phyloP scores from a whole-genome alignment of 2,113 vertebrate genomes.

The Phalacrocorax aristotelis region DNA sequence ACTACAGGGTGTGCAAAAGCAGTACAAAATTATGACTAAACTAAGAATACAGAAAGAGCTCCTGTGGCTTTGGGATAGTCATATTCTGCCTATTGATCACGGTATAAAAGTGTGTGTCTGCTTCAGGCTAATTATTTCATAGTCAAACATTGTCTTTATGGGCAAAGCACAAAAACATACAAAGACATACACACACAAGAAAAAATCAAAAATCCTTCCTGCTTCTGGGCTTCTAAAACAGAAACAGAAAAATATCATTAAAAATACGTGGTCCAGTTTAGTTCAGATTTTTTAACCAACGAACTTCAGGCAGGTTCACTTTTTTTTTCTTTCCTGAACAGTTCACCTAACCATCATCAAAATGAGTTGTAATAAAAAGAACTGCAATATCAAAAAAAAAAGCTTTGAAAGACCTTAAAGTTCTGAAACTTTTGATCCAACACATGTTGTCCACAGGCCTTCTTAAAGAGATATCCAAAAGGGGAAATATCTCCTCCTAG shows the following conservation, averaged over 20 bases:
- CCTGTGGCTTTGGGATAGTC: neutral
- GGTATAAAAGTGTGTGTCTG: neutral
- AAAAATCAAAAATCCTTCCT: neutral
- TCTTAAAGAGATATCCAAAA: slow-evolving; percentile 41
- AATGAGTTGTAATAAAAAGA: slow-evolving; percentile 45
- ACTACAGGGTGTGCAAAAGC: neutral
- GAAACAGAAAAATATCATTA: neutral
- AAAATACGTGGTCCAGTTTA: neutral
- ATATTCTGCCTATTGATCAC: neutral
- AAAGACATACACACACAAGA: neutral
- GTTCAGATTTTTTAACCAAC: slow-evolving; percentile 10
- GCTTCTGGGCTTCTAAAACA: slow-evolving; percentile 11
- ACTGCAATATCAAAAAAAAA: neutral
- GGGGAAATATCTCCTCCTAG: slow-evolving; percentile 5
- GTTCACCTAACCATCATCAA: slow-evolving; percentile 12
- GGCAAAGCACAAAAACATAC: neutral
- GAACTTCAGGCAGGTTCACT: neutral
- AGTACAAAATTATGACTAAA: neutral
- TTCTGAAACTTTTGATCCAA: slow-evolving; percentile 53
- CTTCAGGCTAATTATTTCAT: neutral
- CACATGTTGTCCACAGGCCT: slow-evolving; percentile 15
- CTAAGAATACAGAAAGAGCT: neutral
- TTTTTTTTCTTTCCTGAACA: neutral
- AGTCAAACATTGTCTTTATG: neutral
- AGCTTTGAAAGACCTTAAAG: neutral